These are phyloP conservation scores for Orientallactaga bullata DNA, from an alignment of 2,113 vertebrate species.

Conservation along the genomic window DNA sequence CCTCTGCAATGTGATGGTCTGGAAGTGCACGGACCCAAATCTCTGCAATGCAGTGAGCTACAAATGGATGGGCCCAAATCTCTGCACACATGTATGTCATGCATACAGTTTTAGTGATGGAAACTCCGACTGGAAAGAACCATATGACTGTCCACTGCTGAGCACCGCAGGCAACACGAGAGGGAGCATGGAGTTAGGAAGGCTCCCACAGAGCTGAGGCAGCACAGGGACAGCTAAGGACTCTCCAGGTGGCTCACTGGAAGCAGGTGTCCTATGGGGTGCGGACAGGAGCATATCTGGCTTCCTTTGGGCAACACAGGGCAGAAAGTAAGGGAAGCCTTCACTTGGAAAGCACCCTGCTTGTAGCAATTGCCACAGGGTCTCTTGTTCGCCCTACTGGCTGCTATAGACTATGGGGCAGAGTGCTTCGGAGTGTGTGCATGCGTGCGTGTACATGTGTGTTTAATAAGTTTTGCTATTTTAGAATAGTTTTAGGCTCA, in stretches of 20 bases:
- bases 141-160: fast-evolving
- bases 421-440: too few species aligned
- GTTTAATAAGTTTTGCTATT: not conserved
- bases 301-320: not conserved
- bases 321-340: not conserved
- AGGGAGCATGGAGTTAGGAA: not conserved
- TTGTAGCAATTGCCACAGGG: fast-evolving
- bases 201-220: not conserved
- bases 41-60: too few species aligned
- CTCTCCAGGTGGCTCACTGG: not conserved
- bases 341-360: not conserved
- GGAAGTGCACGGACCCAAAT: not conserved
- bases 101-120: too few species aligned
- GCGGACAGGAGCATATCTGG: too few species aligned
- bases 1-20: not conserved
- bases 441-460: too few species aligned
- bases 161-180: too few species aligned
- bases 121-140: not conserved
- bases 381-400: not conserved
- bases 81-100: too few species aligned
- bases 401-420: too few species aligned
- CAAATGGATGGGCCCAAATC: not conserved
- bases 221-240: not conserved
- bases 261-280: fast-evolving
- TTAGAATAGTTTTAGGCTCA: not conserved